Evolutionary conservation across 1,140 invertebrate species (phyloP).

Genomic region (Drosophila serrata): DNA sequence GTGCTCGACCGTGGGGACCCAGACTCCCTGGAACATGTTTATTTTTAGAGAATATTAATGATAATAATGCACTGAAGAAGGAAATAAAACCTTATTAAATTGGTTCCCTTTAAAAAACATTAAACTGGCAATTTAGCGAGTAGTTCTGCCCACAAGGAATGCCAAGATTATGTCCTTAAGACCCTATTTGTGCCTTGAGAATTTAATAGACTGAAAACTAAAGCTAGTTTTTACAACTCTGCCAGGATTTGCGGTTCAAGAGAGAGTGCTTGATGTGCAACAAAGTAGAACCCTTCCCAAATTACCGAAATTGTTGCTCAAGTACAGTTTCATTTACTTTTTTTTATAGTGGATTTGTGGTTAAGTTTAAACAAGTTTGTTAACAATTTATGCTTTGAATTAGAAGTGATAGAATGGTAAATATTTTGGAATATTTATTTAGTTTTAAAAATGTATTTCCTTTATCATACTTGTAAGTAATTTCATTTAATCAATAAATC

Average conservation of each 20-base stretch:
- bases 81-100: not conserved
- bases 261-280: not conserved
- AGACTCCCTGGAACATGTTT: not conserved
- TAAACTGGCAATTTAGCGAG: not conserved
- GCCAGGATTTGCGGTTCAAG: not conserved
- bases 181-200: not conserved
- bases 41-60: conserved; percentile 6
- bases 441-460: too few relatives aligned
- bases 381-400: not conserved
- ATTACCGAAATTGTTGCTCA: not conserved
- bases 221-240: conserved; percentile 9
- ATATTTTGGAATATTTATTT: not conserved
- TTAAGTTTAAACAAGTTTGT: not conserved
- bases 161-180: too few relatives aligned
- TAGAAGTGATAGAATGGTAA: not conserved
- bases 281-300: not conserved
- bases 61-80: not conserved
- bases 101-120: not conserved
- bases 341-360: not conserved
- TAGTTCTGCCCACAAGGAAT: not conserved
- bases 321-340: too few relatives aligned
- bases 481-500: too few relatives aligned
- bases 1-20: not conserved
- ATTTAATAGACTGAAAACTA: conserved; percentile 14
- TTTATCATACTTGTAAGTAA: too few relatives aligned